Evolutionary conservation across 2,797 vertebrate genomes (phyloP).

Genomic region (Gymnothorax javanicus): DNA sequence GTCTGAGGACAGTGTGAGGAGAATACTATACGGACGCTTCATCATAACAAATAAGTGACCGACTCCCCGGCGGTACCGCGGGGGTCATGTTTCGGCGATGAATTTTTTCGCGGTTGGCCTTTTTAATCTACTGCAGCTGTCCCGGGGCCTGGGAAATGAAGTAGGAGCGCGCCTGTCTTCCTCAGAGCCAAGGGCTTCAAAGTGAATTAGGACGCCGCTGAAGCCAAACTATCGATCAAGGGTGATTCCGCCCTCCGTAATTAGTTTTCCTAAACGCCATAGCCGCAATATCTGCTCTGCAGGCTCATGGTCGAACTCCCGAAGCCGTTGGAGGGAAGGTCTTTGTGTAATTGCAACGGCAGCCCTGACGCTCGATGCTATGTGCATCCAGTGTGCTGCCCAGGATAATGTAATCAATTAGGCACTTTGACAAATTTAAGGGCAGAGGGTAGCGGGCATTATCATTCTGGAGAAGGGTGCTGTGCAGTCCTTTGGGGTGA

Average conservation of each 20-base stretch:
- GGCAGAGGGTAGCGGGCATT: slow-evolving; percentile 49
- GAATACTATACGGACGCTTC: background rate
- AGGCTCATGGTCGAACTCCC: slow-evolving; percentile 58
- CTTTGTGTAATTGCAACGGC: slow-evolving; percentile 77
- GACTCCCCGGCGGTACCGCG: background rate
- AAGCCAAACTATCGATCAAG: slow-evolving; percentile 48
- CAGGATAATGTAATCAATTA: slow-evolving; percentile 59
- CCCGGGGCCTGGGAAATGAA: slow-evolving; percentile 14
- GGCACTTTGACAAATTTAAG: slow-evolving; percentile 57
- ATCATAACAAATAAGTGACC: slow-evolving; percentile 24
- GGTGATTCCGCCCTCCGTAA: slow-evolving; percentile 51
- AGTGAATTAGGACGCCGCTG: slow-evolving; percentile 59
- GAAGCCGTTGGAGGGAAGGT: slow-evolving; percentile 84
- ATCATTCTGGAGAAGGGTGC: slow-evolving; percentile 58
- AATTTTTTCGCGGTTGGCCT: slow-evolving; percentile 14
- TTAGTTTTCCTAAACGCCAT: slow-evolving; percentile 56
- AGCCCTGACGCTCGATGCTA: slow-evolving; percentile 33
- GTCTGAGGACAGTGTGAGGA: background rate
- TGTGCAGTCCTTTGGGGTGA: slow-evolving; percentile 64
- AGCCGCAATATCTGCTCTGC: slow-evolving; percentile 44
- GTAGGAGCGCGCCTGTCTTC: slow-evolving; percentile 29
- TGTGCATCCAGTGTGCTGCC: slow-evolving; percentile 32
- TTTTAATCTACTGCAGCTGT: slow-evolving; percentile 21
- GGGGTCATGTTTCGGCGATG: slow-evolving; percentile 16
- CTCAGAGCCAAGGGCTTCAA: slow-evolving; percentile 32